phyloP scores from a whole-genome alignment of 2,797 vertebrate genomes.

The Brachyalestes nurse region DNA sequence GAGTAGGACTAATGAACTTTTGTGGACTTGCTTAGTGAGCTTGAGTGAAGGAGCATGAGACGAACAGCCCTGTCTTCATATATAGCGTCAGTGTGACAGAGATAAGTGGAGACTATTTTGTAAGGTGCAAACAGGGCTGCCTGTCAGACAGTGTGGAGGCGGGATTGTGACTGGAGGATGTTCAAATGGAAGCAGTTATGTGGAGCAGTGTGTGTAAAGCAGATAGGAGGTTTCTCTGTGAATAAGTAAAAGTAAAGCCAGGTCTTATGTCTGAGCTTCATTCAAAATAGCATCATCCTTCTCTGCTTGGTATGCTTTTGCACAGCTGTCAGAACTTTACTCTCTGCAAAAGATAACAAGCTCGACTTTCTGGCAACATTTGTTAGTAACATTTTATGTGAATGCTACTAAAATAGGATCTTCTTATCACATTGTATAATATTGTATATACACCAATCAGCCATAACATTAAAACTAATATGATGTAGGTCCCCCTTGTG shows the following conservation, averaged over 20 bases:
- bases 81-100: background rate
- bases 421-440: no score
- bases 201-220: background rate
- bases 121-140: background rate
- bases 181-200: constrained; percentile 1
- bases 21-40: constrained; percentile 13
- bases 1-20: constrained; percentile 46
- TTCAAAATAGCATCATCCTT: background rate
- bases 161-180: background rate
- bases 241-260: background rate
- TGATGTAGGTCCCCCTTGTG: no score
- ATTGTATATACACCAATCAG: no score
- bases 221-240: background rate
- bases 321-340: background rate
- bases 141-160: background rate
- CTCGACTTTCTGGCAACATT: background rate
- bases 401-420: no score
- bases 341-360: no score
- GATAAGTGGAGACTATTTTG: constrained; percentile 4
- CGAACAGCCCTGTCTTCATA: constrained; percentile 19
- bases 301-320: background rate
- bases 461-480: no score
- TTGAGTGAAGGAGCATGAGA: constrained; percentile 15
- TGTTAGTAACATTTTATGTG: no score
- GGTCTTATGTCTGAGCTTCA: background rate